Base-by-base conservation (phyloP, 1,140 invertebrate genomes). In the Bursaphelenchus mucronatus region DNA sequence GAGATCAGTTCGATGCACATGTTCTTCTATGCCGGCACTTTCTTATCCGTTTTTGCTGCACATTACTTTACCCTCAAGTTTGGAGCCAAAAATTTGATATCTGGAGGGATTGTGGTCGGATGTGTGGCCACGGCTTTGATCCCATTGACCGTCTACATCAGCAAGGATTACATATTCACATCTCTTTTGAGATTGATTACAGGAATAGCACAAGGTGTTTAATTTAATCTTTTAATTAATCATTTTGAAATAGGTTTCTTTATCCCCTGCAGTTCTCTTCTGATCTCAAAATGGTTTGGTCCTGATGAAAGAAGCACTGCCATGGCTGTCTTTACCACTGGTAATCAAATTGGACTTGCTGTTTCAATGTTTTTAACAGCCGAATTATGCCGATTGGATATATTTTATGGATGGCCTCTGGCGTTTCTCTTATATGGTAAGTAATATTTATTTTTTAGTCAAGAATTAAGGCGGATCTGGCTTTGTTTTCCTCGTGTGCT, bases 271-370 rank as follows among this genome's bases (percentile, higher is more conserved):
- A 40, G 19, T 6, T 66, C 64, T 8, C 30, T 66, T 43, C n/a
- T 66, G 17, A 66, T 66, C 17, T 56, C 64, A 8, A 66, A 70
- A 49, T 67, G 65, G 65, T 67, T 70, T 57, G 51, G 47, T 11
- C 50, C 58, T 15, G 15, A 39, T 8, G 65, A 67, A 41, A 70
- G 57, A 39, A 43, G 21, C 15, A 67, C 65, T 39, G 65, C 65
- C 9, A 67, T 67, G 65, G 65, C 65, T 15, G 69, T 67, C n/a
- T 67, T 67, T 44, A 67, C 65, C 13, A 70, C 67, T 15, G 64
- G 64, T 21, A 67, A 67, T 39, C 65, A 67, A 61, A 9, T 69
- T 8, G 65, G 65, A 13, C 8, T 67, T 3, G 67, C 65, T 17
- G 19, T 70, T 8, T 17, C 65, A 30, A 67, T 67, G 65, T 70